These are phyloP conservation scores for Alfaro cultratus DNA, from an alignment of 2,797 vertebrate genomes.

Conservation along the genomic window DNA sequence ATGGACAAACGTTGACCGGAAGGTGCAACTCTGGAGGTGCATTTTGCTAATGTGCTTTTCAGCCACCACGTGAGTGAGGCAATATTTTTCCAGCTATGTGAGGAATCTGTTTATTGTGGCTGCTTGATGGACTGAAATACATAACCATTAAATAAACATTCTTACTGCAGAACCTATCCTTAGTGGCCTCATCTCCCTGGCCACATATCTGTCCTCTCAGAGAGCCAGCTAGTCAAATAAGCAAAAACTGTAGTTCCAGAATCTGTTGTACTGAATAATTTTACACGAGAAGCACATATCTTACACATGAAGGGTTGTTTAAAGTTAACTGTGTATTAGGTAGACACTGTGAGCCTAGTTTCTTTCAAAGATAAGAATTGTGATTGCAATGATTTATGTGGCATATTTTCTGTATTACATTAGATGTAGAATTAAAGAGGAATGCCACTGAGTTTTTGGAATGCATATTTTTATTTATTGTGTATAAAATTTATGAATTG, in stretches of 20 bases:
- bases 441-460: conserved; percentile 57
- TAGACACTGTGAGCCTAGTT: conserved; percentile 80
- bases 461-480: conserved; percentile 57
- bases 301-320: conserved; percentile 73
- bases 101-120: conserved; percentile 8
- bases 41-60: conserved; percentile 45
- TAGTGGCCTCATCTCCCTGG: conserved; percentile 17
- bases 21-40: conserved; percentile 50
- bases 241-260: conserved; percentile 71
- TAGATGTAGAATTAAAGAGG: conserved; percentile 63
- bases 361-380: conserved; percentile 73
- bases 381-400: conserved; percentile 66
- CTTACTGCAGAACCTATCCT: conserved; percentile 12
- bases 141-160: conserved; percentile 43
- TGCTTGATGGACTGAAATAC: conserved; percentile 46
- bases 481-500: conserved; percentile 44
- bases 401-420: conserved; percentile 68
- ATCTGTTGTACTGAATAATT: conserved; percentile 69
- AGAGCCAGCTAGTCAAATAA: conserved; percentile 65
- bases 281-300: conserved; percentile 81
- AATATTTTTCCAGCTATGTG: conserved; percentile 36
- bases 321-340: conserved; percentile 77
- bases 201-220: conserved; percentile 52
- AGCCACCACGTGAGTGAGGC: conserved; percentile 57
- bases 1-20: conserved; percentile 60